Evolutionary conservation across 2,113 vertebrate genomes (phyloP).

Genomic region (Dasypus novemcinctus): DNA sequence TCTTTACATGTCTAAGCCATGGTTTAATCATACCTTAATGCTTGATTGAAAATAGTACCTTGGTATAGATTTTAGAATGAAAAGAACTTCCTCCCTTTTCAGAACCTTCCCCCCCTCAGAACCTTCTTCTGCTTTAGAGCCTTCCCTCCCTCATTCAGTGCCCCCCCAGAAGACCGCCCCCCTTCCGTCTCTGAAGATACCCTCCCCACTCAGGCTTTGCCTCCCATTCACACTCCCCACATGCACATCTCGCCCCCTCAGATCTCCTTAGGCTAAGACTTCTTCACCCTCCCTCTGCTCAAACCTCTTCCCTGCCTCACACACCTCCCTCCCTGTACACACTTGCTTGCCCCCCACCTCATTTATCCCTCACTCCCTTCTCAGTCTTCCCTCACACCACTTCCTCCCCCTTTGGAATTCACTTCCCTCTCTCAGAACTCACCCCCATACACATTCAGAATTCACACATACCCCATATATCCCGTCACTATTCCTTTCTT

Average conservation of each 20-base stretch:
- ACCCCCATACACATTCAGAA: not conserved
- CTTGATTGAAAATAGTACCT: not conserved
- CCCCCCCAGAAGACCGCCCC: no score
- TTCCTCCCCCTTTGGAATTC: not conserved
- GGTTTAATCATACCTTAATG: not conserved
- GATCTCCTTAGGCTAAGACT: not conserved
- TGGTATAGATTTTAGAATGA: not conserved
- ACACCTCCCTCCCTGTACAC: no score
- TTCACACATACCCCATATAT: no score
- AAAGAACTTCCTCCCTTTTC: not conserved
- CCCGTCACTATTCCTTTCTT: no score
- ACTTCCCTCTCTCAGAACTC: no score
- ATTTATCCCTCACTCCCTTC: no score
- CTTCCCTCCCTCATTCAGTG: no score
- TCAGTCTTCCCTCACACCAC: not conserved
- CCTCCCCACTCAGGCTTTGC: not conserved
- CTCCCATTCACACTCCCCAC: not conserved
- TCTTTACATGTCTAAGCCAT: not conserved
- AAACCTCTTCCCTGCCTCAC: not conserved
- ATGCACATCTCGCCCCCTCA: not conserved
- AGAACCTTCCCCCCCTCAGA: not conserved
- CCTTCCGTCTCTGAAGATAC: no score
- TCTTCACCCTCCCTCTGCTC: not conserved
- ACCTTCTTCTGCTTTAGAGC: not conserved
- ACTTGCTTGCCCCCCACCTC: not conserved